Conservation (phyloP, 2,888 invertebrate species). For the Tenthredo mesomela region DNA sequence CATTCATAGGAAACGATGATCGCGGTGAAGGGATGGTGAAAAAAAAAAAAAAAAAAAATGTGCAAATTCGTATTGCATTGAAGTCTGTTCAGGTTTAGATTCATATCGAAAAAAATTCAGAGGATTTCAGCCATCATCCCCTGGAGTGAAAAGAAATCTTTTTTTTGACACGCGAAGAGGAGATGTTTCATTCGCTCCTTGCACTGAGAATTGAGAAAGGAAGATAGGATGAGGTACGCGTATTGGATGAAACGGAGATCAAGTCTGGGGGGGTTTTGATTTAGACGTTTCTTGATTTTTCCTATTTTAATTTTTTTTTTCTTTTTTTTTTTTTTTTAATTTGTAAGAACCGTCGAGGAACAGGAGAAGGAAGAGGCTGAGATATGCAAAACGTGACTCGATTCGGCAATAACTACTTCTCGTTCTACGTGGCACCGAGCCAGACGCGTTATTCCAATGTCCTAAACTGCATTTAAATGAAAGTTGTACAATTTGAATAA, state of each 20-base stretch:
- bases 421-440: conserved; percentile 58
- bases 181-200: not conserved
- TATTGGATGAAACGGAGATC: not conserved
- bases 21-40: not conserved
- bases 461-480: conserved; percentile 61
- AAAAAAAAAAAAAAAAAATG: not conserved
- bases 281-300: not conserved
- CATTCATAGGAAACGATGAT: conserved; percentile 22
- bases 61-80: not conserved
- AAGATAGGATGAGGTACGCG: not conserved
- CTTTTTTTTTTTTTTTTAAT: not conserved
- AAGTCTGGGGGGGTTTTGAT: not conserved
- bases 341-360: not conserved
- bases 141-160: not conserved
- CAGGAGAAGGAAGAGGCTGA: conserved; percentile 19
- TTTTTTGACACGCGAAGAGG: not conserved
- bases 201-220: not conserved
- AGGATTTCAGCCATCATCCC: not conserved
- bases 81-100: not conserved
- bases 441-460: conserved; percentile 61
- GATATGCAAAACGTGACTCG: conserved; percentile 61
- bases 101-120: not conserved
- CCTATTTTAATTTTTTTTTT: not conserved
- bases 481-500: conserved; percentile 53
- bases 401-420: conserved; percentile 62